phyloP scores from a whole-genome alignment of 2,888 invertebrate species.

The Torymus auratus region DNA sequence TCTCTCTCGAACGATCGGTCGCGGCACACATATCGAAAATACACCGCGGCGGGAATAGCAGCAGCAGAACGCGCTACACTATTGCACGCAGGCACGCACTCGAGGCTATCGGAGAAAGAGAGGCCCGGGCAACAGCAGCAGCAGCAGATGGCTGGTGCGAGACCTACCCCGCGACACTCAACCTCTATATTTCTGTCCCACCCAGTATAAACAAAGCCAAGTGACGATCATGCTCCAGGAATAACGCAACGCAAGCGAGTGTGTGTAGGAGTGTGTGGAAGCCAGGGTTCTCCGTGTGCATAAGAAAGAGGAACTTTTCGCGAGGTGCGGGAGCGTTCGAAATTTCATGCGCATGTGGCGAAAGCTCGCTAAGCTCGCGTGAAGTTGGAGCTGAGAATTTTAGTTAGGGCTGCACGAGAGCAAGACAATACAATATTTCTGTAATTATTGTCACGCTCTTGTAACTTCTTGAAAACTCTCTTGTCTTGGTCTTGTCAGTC shows the following conservation, averaged over 20 bases:
- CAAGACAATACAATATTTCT: too few species aligned
- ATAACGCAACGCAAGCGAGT: constrained; percentile 65
- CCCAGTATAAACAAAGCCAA: constrained; percentile 73
- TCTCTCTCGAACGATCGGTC: neutral
- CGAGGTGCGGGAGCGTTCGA: too few species aligned
- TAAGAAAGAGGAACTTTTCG: too few species aligned
- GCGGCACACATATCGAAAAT: constrained; percentile 67
- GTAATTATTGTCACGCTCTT: too few species aligned
- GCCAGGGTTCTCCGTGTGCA: too few species aligned
- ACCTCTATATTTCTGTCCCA: constrained; percentile 73
- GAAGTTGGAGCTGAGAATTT: too few species aligned
- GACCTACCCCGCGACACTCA: constrained; percentile 70
- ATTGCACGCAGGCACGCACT: neutral
- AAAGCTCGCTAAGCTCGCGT: too few species aligned
- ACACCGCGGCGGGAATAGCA: constrained; percentile 61
- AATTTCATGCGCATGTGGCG: too few species aligned
- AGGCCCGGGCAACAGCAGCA: neutral
- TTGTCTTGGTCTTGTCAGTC: too few species aligned
- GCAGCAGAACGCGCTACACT: neutral
- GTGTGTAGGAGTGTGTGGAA: neutral
- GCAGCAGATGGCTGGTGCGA: constrained; percentile 69
- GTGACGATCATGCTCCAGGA: constrained; percentile 74
- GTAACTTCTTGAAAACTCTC: too few species aligned
- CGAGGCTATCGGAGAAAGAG: constrained; percentile 20
- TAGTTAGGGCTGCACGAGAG: too few species aligned